These are phyloP conservation scores for Rana temporaria DNA, from an alignment of 2,113 vertebrate species.

Conservation along the genomic window DNA sequence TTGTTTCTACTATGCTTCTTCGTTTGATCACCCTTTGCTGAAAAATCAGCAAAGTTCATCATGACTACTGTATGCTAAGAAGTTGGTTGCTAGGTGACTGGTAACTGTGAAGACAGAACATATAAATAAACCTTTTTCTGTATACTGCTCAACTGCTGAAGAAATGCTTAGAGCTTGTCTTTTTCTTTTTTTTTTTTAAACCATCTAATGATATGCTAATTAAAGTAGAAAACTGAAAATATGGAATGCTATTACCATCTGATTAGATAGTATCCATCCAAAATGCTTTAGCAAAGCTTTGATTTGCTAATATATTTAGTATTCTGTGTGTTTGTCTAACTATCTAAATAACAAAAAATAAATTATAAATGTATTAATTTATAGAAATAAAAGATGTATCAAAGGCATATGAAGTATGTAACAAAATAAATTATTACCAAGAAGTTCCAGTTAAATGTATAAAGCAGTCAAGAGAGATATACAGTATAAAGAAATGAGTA, in stretches of 20 bases:
- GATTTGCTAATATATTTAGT: slow-evolving; percentile 13
- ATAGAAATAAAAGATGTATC: too few relatives aligned
- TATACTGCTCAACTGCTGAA: background rate
- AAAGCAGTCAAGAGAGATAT: too few relatives aligned
- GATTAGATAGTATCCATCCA: background rate
- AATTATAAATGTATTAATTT: too few relatives aligned
- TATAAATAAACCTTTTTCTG: slow-evolving; percentile 33
- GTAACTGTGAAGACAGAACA: slow-evolving; percentile 35
- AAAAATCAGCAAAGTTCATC: slow-evolving; percentile 33
- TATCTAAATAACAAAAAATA: too few relatives aligned
- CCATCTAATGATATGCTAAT: slow-evolving; percentile 43
- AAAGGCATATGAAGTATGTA: too few relatives aligned
- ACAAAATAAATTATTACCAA: too few relatives aligned
- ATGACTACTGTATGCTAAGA: slow-evolving; percentile 22
- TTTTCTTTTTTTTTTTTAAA: background rate
- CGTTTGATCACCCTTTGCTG: slow-evolving; percentile 6
- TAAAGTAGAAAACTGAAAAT: slow-evolving; percentile 49
- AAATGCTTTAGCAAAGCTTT: slow-evolving; percentile 22
- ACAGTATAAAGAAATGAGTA: too few relatives aligned
- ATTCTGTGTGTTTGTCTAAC: too few relatives aligned
- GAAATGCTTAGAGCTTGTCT: background rate
- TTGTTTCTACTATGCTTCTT: slow-evolving; percentile 21
- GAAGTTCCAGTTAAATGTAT: too few relatives aligned
- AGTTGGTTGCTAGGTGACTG: slow-evolving; percentile 47
- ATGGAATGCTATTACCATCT: slow-evolving; percentile 27